Evolutionary conservation across 2,888 invertebrate genomes (phyloP), one percentile per base, ranked within the genome.

Genomic region (Helleia helle): DNA sequence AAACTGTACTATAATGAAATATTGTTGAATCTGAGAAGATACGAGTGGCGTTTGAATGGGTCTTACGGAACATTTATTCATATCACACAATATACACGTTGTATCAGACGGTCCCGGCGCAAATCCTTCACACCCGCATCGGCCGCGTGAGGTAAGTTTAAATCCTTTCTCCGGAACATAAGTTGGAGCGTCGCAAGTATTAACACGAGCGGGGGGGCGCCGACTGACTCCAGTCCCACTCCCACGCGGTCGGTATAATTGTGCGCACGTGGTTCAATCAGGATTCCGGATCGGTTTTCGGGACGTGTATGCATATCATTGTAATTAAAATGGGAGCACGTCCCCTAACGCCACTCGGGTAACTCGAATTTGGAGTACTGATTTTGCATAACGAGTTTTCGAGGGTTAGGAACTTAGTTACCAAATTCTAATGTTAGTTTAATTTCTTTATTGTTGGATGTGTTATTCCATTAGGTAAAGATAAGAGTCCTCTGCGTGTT

Each of bases 211-310:
- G 11, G 26, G 18, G 28, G 15, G 27, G 17, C 3, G 5, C 22
- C 2, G 8, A 18, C 18, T 11, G 27, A 17, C 38, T 12, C n/a
- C n/a, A n/a, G n/a, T 12, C n/a, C 18, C 28, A 43, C 44, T 46
- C 48, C 29, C 29, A 29, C 36, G 43, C 42, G 46, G 43, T 57
- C 55, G 61, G 55, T 59, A 59, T 67, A 63, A 71, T 71, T 63
- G 56, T 60, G 48, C 45, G 59, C 58, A 71, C 71, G 68, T 67
- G 72, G 59, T 62, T 58, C 58, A 56, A 68, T 66, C 58, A 56
- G 49, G 59, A 59, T 55, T 50, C 51, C 52, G 52, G 55, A 57
- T 54, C 56, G 59, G 53, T 55, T 59, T 59, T 54, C 44, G 49
- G 51, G 46, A 51, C 52, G 53, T 51, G 56, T 50, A 50, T 55